These are phyloP conservation scores for Suncus etruscus DNA, from an alignment of 2,113 vertebrate genomes.

Conservation along the genomic window DNA sequence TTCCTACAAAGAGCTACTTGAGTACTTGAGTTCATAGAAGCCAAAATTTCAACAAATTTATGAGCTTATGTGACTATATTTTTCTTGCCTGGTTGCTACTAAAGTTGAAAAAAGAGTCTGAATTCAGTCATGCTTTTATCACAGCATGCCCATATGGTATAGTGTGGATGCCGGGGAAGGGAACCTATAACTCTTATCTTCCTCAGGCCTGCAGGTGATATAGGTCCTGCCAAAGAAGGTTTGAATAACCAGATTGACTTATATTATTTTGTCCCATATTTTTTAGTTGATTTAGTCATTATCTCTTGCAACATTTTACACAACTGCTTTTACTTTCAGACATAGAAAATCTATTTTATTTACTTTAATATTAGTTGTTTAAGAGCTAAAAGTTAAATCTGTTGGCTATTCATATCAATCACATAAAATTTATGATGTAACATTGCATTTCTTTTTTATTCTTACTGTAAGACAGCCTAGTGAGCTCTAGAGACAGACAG, in stretches of 20 bases:
- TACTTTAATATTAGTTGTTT: neutral
- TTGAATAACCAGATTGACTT: neutral
- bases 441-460: conserved; percentile 41
- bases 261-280: neutral
- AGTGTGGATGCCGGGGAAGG: neutral
- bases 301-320: neutral
- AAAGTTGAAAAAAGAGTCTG: neutral
- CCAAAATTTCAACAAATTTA: neutral
- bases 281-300: neutral
- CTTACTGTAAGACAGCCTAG: neutral
- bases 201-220: neutral
- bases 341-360: conserved; percentile 23
- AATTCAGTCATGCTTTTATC: neutral
- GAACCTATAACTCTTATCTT: neutral
- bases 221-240: neutral
- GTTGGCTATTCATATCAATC: neutral
- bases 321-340: conserved; percentile 9
- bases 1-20: neutral
- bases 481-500: neutral
- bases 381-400: conserved; percentile 37
- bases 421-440: neutral
- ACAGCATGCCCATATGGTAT: neutral
- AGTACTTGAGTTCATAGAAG: neutral
- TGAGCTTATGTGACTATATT: neutral
- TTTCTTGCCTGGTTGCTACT: neutral